These are phyloP conservation scores for Polyommatus icarus DNA, from an alignment of 2,888 invertebrate species.

Conservation along the genomic window DNA sequence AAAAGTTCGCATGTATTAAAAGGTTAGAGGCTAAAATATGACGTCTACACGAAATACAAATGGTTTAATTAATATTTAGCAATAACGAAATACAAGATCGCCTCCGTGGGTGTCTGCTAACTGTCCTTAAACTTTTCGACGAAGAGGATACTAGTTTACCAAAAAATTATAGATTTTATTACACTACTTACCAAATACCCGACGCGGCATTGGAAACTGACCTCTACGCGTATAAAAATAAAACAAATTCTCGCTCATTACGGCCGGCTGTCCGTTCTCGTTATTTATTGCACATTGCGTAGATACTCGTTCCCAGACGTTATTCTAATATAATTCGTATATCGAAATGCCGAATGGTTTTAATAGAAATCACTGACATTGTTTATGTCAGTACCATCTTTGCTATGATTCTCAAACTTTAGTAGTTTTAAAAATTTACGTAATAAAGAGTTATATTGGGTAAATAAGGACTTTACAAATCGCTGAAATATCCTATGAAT, in stretches of 20 bases:
- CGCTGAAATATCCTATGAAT: not conserved
- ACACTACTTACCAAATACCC: conserved; percentile 53
- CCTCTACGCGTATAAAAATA: conserved; percentile 46
- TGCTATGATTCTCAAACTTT: conserved; percentile 62
- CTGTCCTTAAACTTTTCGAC: conserved; percentile 65
- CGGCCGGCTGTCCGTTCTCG: conserved; percentile 48
- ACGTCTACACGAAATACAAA: not conserved
- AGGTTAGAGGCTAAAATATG: not conserved
- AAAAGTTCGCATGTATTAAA: not conserved
- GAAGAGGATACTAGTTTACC: conserved; percentile 56
- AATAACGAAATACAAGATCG: conserved; percentile 37
- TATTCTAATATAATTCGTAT: conserved; percentile 71
- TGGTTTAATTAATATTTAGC: conserved; percentile 34
- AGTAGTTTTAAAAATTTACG: not conserved
- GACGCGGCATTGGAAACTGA: conserved; percentile 41
- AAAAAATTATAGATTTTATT: conserved; percentile 57
- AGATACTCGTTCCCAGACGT: conserved; percentile 67
- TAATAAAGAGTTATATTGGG: not conserved
- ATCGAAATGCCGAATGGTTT: conserved; percentile 72
- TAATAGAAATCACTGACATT: conserved; percentile 77
- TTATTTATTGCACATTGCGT: conserved; percentile 75
- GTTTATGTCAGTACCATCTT: conserved; percentile 71
- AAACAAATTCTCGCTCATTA: conserved; percentile 45
- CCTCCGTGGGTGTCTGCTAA: conserved; percentile 37
- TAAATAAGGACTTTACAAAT: not conserved